phyloP scores from a whole-genome alignment of 2,113 vertebrate genomes.

The Athene noctua region DNA sequence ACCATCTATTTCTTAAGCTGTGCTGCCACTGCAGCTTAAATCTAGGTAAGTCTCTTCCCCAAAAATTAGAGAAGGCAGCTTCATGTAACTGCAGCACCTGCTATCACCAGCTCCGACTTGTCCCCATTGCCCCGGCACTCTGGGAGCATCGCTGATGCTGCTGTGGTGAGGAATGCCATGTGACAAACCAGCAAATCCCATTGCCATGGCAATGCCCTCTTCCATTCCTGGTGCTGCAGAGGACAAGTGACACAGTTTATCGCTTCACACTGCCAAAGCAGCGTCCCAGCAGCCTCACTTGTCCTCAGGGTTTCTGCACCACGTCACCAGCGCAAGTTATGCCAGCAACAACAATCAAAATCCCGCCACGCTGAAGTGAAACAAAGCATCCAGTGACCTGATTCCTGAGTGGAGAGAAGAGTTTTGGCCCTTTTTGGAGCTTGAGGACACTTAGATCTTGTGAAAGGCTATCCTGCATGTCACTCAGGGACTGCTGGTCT shows the following conservation, averaged over 20 bases:
- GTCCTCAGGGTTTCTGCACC: not conserved
- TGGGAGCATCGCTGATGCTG: not conserved
- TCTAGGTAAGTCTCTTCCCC: not conserved
- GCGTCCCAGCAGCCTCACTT: not conserved
- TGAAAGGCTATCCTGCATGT: not conserved
- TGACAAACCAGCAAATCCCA: not conserved
- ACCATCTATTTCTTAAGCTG: not conserved
- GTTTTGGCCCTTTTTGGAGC: not conserved
- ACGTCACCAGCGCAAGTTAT: not conserved
- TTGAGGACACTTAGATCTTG: not conserved
- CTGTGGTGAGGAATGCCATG: not conserved
- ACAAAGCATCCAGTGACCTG: constrained; percentile 20
- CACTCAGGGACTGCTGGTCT: not conserved
- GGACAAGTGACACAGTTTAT: not conserved
- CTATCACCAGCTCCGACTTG: not conserved
- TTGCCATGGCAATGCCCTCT: not conserved
- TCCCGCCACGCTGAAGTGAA: accelerated
- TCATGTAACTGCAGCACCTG: accelerated
- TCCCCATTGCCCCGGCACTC: accelerated
- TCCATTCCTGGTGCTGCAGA: not conserved
- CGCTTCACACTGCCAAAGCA: accelerated
- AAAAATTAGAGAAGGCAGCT: not conserved
- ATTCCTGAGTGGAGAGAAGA: not conserved
- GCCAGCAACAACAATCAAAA: not conserved
- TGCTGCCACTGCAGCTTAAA: not conserved